Conservation (phyloP, 1,140 invertebrate genomes). For the Drosophila gunungcola region DNA sequence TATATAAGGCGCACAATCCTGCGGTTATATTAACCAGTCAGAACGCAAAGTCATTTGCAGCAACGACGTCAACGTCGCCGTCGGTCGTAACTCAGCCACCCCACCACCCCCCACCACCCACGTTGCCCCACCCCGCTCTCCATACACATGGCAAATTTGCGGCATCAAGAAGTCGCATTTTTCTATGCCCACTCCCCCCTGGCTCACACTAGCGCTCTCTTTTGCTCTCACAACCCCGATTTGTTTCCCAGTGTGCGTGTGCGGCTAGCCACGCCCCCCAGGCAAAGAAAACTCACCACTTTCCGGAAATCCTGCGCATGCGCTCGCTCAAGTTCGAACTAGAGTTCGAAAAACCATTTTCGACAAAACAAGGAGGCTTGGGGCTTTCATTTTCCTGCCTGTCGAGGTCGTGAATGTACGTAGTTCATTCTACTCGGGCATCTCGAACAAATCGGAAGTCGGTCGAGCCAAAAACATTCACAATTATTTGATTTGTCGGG, state of each 20-base stretch:
- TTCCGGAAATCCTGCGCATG: constrained; percentile 25
- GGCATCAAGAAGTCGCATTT: constrained; percentile 85
- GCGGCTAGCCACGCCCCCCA: constrained; percentile 52
- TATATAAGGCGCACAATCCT: constrained; percentile 68
- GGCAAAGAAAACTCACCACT: constrained; percentile 71
- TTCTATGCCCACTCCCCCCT: constrained; percentile 52
- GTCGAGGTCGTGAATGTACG: neutral
- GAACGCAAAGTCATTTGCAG: constrained; percentile 82
- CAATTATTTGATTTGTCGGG: constrained; percentile 31
- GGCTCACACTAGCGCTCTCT: constrained; percentile 1
- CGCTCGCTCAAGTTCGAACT: constrained; percentile 32
- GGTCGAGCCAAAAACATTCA: constrained; percentile 3
- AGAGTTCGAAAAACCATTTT: constrained; percentile 29
- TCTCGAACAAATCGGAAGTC: constrained; percentile 29
- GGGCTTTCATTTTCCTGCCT: constrained; percentile 12
- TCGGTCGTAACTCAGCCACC: constrained; percentile 32
- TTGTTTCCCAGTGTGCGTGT: constrained; percentile 1
- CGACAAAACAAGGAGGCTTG: constrained; percentile 35
- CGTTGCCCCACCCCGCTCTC: neutral
- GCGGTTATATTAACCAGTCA: constrained; percentile 85
- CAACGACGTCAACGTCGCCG: constrained; percentile 38
- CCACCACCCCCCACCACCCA: neutral
- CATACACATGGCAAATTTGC: constrained; percentile 76
- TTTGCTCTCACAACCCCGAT: constrained; percentile 1
- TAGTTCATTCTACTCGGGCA: constrained; percentile 46